A percentile compares a stretch with the other conserved stretches of the same genome.
phyloP scores from a whole-genome alignment of 2,888 invertebrate species.

The Seira musarum region DNA sequence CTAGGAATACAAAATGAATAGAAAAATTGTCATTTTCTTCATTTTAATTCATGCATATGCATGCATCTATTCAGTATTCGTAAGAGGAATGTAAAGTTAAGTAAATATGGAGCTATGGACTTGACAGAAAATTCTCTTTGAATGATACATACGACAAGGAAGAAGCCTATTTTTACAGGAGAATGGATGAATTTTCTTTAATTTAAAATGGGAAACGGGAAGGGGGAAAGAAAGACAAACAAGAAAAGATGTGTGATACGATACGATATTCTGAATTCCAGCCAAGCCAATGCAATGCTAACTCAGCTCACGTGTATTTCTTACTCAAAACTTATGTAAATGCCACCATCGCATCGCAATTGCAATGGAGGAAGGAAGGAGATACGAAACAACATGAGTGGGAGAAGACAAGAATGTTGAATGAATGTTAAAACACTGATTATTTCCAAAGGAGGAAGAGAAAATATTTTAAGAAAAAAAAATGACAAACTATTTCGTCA shows the following conservation, averaged over 20 bases:
- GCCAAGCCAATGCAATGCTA: conserved; percentile 31
- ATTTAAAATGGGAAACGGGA: not conserved
- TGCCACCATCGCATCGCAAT: conserved; percentile 10
- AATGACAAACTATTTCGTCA: not conserved
- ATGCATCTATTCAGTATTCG: too few species aligned
- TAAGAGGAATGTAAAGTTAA: not conserved
- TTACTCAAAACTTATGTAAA: conserved; percentile 54
- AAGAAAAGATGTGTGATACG: not conserved
- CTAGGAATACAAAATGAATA: conserved; percentile 45
- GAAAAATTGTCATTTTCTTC: conserved; percentile 12
- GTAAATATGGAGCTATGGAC: not conserved
- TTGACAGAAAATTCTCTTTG: not conserved
- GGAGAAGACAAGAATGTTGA: conserved; percentile 55
- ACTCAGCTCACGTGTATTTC: conserved; percentile 50
- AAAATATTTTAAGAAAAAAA: not conserved
- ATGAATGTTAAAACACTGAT: conserved; percentile 45
- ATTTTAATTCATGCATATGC: conserved; percentile 12
- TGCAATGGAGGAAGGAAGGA: too few species aligned
- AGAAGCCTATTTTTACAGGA: conserved; percentile 1
- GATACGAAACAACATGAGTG: not conserved
- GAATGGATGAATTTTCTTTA: not conserved
- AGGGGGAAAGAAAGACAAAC: conserved; percentile 3
- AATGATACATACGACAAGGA: too few species aligned
- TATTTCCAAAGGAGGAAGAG: not conserved
- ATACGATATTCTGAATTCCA: conserved; percentile 34